These are phyloP conservation scores for Crocodylus rhombifer DNA, from an alignment of 2,797 vertebrate species.

Conservation along the genomic window DNA sequence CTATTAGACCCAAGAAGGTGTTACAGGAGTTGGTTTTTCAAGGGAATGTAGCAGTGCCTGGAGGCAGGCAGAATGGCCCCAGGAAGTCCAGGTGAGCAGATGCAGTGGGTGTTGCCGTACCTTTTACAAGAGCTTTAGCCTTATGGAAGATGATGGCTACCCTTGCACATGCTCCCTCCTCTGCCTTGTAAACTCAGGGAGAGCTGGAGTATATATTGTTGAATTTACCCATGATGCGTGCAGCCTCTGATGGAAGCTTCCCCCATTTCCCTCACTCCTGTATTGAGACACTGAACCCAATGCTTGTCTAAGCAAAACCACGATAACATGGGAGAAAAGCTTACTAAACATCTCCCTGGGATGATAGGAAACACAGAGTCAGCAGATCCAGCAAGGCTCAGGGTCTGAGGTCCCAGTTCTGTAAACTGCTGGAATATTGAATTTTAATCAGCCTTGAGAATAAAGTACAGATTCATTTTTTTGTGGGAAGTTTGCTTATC, in stretches of 20 bases:
- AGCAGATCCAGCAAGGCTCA: background rate
- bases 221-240: background rate
- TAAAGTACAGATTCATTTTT: slow-evolving; percentile 36
- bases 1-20: background rate
- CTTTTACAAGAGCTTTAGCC: background rate
- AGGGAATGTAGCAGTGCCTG: background rate
- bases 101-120: background rate
- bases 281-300: background rate
- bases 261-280: background rate
- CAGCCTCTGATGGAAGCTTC: background rate
- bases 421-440: background rate
- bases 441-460: slow-evolving; percentile 19
- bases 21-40: background rate
- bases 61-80: background rate
- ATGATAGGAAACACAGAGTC: background rate
- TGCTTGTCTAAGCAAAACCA: background rate
- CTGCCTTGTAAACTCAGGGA: background rate
- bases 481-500: background rate
- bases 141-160: background rate
- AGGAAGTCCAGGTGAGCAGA: background rate
- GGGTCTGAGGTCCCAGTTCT: background rate
- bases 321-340: background rate
- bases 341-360: background rate
- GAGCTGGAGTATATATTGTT: background rate
- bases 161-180: background rate